Evolutionary conservation across 2,888 invertebrate genomes (phyloP).

Genomic region (Elmis aenea): DNA sequence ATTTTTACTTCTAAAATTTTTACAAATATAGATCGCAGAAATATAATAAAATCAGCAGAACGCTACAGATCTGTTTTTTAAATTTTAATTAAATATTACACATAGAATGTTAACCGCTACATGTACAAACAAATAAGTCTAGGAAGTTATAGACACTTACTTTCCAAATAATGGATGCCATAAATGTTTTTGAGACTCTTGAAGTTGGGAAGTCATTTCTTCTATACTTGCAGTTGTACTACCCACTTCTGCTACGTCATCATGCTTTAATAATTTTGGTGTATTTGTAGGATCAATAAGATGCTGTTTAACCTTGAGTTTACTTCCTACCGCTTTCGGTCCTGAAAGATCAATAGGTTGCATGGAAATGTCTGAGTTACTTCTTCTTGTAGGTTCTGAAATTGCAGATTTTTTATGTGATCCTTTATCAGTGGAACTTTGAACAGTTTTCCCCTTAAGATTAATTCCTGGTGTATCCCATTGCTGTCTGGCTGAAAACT

Average conservation of each 20-base stretch:
- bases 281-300: constrained; percentile 44
- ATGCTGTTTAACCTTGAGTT: constrained; percentile 47
- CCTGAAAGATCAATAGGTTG: constrained; percentile 47
- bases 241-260: constrained; percentile 59
- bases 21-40: too few species aligned
- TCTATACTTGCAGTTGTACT: constrained; percentile 60
- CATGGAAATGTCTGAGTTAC: constrained; percentile 4
- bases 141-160: too few species aligned
- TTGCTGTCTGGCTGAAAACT: too few species aligned
- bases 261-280: constrained; percentile 42
- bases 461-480: too few species aligned
- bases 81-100: too few species aligned
- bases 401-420: neutral
- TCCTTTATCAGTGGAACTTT: neutral
- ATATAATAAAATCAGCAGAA: too few species aligned
- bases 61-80: too few species aligned
- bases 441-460: neutral
- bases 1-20: too few species aligned
- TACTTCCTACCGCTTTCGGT: constrained; percentile 31
- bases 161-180: constrained; percentile 86
- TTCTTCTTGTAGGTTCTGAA: neutral
- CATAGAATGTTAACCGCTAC: too few species aligned
- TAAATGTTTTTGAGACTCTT: constrained; percentile 61
- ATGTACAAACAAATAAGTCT: too few species aligned
- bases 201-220: constrained; percentile 41